Percentiles rank a stretch among this genome's conserved stretches.
Conservation (phyloP, 1,140 invertebrate genomes). For the Cylas formicarius region DNA sequence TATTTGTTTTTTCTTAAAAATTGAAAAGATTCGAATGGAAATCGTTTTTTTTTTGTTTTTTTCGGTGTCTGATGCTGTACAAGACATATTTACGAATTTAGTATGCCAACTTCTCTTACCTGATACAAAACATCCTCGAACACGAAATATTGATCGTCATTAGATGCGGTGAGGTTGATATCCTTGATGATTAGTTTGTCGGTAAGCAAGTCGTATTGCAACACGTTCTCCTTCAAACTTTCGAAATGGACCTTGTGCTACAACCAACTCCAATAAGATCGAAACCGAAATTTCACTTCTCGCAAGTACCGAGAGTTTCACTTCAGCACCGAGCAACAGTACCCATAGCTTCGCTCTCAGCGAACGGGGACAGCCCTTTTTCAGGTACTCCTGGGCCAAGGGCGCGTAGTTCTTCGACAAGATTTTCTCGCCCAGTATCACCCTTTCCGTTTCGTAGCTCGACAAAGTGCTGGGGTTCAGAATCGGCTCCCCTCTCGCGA, state of each 20-base stretch:
- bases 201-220: conserved; percentile 86
- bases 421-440: conserved; percentile 59
- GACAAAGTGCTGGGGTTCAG: conserved; percentile 52
- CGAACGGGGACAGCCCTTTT: conserved; percentile 74
- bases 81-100: no score
- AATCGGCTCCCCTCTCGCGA: conserved; percentile 59
- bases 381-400: conserved; percentile 75
- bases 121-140: conserved; percentile 95
- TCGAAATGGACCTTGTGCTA: conserved; percentile 79
- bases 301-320: conserved; percentile 43
- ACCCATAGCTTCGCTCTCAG: conserved; percentile 73
- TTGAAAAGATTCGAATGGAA: no score
- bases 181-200: conserved; percentile 94
- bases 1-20: no score
- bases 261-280: conserved; percentile 36
- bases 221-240: conserved; percentile 71
- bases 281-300: background rate
- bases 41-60: no score
- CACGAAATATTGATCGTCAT: conserved; percentile 97
- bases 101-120: no score
- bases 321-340: conserved; percentile 68
- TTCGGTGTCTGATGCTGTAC: no score
- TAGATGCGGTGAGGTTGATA: conserved; percentile 89
- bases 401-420: conserved; percentile 61
- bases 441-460: conserved; percentile 59